Evolutionary conservation across 2,113 vertebrate genomes (phyloP).

Genomic region (Strix uralensis): DNA sequence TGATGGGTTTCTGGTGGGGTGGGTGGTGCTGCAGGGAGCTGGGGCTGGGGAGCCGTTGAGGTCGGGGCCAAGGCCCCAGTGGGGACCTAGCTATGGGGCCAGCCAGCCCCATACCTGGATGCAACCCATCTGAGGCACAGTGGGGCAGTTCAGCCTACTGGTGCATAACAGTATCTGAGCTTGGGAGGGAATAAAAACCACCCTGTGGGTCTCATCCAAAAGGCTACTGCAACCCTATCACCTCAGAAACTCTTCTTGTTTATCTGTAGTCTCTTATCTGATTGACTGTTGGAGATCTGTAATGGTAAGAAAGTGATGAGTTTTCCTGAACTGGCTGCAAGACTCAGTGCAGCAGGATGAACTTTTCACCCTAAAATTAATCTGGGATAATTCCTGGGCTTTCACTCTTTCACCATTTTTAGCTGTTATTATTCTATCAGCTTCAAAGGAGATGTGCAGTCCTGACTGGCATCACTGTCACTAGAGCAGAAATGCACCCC

Average conservation of each 20-base stretch:
- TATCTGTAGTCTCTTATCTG: background rate
- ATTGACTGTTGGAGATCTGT: background rate
- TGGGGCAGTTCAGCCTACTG: background rate
- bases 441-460: background rate
- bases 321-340: background rate
- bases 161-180: background rate
- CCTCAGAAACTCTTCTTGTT: background rate
- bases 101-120: background rate
- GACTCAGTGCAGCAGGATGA: background rate
- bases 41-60: rapidly evolving
- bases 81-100: background rate
- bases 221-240: background rate
- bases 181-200: background rate
- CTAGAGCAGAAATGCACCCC: background rate
- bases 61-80: background rate
- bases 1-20: background rate
- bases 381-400: background rate
- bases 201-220: background rate
- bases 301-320: background rate
- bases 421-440: background rate
- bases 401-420: background rate
- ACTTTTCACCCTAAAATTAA: background rate
- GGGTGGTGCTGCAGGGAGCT: background rate
- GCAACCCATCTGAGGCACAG: rapidly evolving
- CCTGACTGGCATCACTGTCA: background rate